Evolutionary conservation across 1,140 invertebrate genomes (phyloP), one percentile per base, ranked within the genome.

Genomic region (Drosophila subpulchrella): DNA sequence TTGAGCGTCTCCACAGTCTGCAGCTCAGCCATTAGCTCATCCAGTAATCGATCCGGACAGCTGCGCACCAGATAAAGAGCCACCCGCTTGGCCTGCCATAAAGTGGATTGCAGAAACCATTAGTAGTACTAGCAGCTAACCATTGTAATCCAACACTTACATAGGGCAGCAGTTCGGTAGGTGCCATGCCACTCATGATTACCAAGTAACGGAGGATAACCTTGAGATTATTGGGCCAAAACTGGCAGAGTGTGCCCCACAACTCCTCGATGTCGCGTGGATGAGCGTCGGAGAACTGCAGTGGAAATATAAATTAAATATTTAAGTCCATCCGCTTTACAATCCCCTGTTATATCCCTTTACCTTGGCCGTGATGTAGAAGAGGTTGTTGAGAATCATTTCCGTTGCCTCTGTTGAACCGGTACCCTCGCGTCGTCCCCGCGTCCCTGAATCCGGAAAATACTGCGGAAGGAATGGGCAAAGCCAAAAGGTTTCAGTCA

Each of bases 331-430:
- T 17, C 8, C 20, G 17, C 42, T 24, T 15, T 12, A 67, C n/a
- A 6, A 24, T 32, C 2, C 34, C 24, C 6, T 20, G 15, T 44
- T 44, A 20, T 15, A 39, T 44, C 12, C 15, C 76, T 60, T 91
- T 94, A 98, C 97, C 95, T 98, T 99, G 0, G 97, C 97, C 8
- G 98, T 99, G 77, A 99, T 97, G 91, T 99, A 99, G 92, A 99
- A 98, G 0, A 99, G 95, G 94, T 99, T 99, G 92, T 99, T 99
- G 20, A 99, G 94, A 17, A 99, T 97, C 97, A 99, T 99, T 94
- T 99, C 98, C 0, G 99, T 99, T n/a, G 98, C 98, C 93, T 99
- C 98, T 0, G 97, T 97, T 1, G 98, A 99, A 17, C 98, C 98
- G 95, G 98, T 99, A 0, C 98, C 98, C 93, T 98, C 98, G 56